Evolutionary conservation across 2,888 invertebrate species (phyloP).

Genomic region (Lasioglossum zephyrum): DNA sequence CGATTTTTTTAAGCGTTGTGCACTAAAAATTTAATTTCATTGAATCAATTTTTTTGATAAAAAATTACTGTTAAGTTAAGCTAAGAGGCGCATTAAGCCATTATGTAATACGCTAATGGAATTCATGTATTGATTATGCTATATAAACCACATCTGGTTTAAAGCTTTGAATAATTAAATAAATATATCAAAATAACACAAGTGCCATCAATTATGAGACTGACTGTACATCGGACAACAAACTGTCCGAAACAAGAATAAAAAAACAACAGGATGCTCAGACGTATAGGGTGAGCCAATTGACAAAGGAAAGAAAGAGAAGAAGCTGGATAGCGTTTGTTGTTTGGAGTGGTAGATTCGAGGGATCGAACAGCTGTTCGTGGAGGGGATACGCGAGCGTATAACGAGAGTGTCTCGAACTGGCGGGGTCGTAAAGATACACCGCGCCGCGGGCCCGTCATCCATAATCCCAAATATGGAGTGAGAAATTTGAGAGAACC

Average conservation of each 20-base stretch:
- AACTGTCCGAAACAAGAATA: not conserved
- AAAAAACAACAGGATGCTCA: not conserved
- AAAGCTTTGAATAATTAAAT: too few species aligned
- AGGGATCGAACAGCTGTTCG: conserved; percentile 1
- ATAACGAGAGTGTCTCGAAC: conserved; percentile 50
- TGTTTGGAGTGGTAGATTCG: not conserved
- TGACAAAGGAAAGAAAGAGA: not conserved
- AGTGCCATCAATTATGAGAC: not conserved
- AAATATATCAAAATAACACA: too few species aligned
- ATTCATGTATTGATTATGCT: too few species aligned
- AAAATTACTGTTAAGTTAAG: too few species aligned
- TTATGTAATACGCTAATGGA: too few species aligned
- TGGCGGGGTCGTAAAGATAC: conserved; percentile 67
- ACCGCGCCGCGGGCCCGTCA: conserved; percentile 64
- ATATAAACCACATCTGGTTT: too few species aligned
- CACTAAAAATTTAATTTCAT: too few species aligned
- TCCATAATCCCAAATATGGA: conserved; percentile 83
- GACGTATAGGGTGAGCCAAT: not conserved
- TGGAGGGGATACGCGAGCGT: not conserved
- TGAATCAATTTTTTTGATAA: too few species aligned
- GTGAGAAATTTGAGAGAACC: conserved; percentile 84
- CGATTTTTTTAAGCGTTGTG: too few species aligned
- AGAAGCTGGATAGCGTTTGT: not conserved
- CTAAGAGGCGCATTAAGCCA: too few species aligned
- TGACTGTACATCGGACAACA: not conserved